Evolutionary conservation across 2,797 vertebrate genomes (phyloP), one percentile per base, ranked within the genome.

Genomic region (Eutrigla gurnardus): DNA sequence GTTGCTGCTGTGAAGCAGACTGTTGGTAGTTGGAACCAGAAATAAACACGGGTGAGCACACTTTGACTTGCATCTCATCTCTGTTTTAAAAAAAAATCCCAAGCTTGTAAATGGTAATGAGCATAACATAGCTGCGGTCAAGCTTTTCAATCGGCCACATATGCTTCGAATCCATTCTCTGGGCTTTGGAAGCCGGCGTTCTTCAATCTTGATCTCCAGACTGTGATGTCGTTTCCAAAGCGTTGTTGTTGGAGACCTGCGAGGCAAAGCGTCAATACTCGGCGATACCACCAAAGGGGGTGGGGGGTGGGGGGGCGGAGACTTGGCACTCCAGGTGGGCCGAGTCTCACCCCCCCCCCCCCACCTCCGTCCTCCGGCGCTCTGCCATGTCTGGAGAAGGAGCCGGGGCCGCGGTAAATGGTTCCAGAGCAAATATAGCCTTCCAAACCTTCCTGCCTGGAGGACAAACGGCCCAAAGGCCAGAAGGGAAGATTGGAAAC

Each of bases 351-450:
- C 71, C 86, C 76, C n/a, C 3, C 47, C 9, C 17, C 37, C 37
- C n/a, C 10, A 15, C 54, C 9, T 5, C 18, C 49, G 18, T 11
- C 50, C 50, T 55, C 54, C 5, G 58, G 87, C 86, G 5, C 63
- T 84, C 57, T 86, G 82, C 77, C 79, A 83, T 80, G 85, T 83
- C 81, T 92, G 39, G 10, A 82, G 82, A 69, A 84, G 86, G 78
- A 83, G 87, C 25, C 81, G 81, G 80, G 74, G 69, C 67, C 25
- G 59, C 73, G 70, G 81, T 89, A 92, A 90, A 89, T 85, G 86
- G 81, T 90, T 93, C 86, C 91, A 92, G 89, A 93, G 86, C 85
- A 91, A 92, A 94, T 84, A 91, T 65, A 88, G 84, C 75, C 81
- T 92, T 89, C 88, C 81, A 91, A 92, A 77, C 79, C 71, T 83